Percentiles rank a stretch among this genome's conserved stretches.
phyloP scores from a whole-genome alignment of 2,797 vertebrate species.

The Sebastiscus albofasciatus region DNA sequence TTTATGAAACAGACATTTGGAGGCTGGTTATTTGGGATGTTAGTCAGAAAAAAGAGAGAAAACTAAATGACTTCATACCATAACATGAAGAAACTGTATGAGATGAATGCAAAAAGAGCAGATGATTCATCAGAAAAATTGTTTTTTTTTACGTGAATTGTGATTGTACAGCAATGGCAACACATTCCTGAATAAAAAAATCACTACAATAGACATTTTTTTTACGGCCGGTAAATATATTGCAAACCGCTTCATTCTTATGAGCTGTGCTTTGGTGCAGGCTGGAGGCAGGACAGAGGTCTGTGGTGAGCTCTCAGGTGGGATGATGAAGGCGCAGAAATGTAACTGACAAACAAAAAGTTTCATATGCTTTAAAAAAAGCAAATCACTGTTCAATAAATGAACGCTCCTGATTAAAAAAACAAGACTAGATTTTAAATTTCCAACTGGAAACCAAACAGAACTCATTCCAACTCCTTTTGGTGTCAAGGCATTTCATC shows the following conservation, averaged over 20 bases:
- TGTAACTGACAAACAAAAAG: no score
- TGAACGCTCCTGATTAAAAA: not conserved
- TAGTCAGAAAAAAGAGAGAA: conserved; percentile 44
- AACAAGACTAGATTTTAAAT: no score
- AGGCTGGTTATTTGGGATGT: conserved; percentile 43
- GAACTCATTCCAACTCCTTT: not conserved
- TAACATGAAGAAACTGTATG: conserved; percentile 45
- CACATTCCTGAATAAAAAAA: not conserved
- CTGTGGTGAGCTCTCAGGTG: not conserved
- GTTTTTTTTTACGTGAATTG: not conserved
- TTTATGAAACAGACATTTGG: conserved; percentile 48
- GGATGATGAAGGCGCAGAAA: not conserved
- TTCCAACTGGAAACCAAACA: no score
- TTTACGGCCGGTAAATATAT: not conserved
- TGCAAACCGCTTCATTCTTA: not conserved
- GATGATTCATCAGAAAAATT: conserved; percentile 24
- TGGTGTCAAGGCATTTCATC: not conserved
- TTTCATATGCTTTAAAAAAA: not conserved
- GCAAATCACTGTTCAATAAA: not conserved
- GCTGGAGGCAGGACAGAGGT: not conserved
- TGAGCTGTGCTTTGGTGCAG: not conserved
- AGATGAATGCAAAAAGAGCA: conserved; percentile 53
- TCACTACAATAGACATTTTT: not conserved
- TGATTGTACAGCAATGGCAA: conserved; percentile 49
- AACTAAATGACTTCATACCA: conserved; percentile 36